Evolutionary conservation across 2,888 invertebrate species (phyloP).

Genomic region (Cerceris rybyensis): DNA sequence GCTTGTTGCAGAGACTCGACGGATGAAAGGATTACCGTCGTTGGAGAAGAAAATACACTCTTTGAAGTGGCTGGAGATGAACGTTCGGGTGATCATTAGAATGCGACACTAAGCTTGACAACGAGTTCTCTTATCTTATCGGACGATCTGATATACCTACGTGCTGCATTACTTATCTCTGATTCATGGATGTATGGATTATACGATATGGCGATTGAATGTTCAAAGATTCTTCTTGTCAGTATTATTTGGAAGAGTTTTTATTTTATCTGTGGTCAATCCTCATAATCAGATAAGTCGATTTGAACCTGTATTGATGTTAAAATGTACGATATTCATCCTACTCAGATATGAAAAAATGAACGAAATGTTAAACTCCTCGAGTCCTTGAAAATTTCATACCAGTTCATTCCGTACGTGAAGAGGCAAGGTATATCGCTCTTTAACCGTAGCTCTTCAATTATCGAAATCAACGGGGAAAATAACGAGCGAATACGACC

Average conservation of each 20-base stretch:
- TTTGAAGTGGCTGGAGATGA: not conserved
- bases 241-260: too few relatives aligned
- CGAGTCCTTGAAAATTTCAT: too few relatives aligned
- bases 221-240: too few relatives aligned
- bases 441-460: not conserved
- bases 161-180: not conserved
- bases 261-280: too few relatives aligned
- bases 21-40: constrained; percentile 24
- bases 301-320: too few relatives aligned
- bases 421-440: too few relatives aligned
- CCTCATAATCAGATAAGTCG: too few relatives aligned
- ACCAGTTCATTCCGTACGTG: too few relatives aligned
- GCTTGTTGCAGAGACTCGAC: not conserved
- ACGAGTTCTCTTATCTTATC: constrained; percentile 1
- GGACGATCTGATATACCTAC: not conserved
- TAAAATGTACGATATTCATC: too few relatives aligned
- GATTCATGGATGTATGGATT: not conserved
- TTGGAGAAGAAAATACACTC: constrained; percentile 7
- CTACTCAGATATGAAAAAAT: too few relatives aligned
- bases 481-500: not conserved
- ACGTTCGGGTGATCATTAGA: not conserved
- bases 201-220: not conserved
- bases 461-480: not conserved
- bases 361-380: too few relatives aligned
- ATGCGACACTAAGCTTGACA: not conserved